phyloP scores from a whole-genome alignment of 37 sponge, comb jelly and placozoan species.

The Chondrosia reniformis region DNA sequence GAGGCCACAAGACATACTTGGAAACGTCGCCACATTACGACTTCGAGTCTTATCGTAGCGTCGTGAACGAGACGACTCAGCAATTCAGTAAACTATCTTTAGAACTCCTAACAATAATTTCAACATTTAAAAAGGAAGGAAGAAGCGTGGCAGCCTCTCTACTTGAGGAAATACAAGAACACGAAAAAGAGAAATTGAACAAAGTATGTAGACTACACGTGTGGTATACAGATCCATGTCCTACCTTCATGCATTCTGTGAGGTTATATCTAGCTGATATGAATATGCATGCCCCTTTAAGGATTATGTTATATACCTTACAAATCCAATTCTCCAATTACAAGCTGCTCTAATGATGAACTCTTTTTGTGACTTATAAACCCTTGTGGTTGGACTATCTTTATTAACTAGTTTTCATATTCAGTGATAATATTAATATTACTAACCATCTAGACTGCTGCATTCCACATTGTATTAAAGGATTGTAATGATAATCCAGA shows the following conservation, averaged over 20 bases:
- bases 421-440: not conserved
- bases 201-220: conserved; percentile 26
- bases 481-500: conserved; percentile 14
- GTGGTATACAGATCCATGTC: no score
- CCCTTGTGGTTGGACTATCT: no score
- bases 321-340: no score
- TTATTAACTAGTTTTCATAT: no score
- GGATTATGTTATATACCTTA: not conserved
- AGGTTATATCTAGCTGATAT: not conserved
- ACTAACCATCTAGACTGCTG: not conserved
- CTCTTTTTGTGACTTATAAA: no score
- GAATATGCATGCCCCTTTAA: not conserved
- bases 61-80: conserved; percentile 19
- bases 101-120: conserved; percentile 13
- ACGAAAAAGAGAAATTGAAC: conserved; percentile 56
- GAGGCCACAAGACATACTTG: not conserved
- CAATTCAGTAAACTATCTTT: conserved; percentile 32
- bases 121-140: not conserved
- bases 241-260: no score
- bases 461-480: not conserved
- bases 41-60: conserved; percentile 17
- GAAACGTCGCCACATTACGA: not conserved
- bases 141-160: not conserved
- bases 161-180: conserved; percentile 29
- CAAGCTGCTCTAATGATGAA: no score